Base-by-base conservation (phyloP, 2,888 invertebrate genomes). In the Sicus ferrugineus region DNA sequence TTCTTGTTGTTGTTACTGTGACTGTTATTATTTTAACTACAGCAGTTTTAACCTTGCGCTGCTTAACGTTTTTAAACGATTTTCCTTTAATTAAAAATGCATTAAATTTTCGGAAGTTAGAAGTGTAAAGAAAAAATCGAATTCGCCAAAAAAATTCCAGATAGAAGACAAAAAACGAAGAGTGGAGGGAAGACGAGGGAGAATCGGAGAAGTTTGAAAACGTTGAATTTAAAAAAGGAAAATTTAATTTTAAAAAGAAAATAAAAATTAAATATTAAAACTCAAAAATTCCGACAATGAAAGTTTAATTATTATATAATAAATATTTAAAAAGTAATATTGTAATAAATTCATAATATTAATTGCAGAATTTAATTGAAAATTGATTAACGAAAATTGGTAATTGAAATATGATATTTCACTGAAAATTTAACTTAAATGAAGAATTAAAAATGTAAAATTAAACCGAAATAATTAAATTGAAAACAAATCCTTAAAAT, bases 1-100 rank as follows among this genome's bases (percentile, higher is more conserved):
- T 42, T 59, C 2, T 61, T 61, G 23, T 42, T 23, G 34, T 61
- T 42, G n/a, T 16, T 6, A 26, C 28, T 28, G 6, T 54, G 6
- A 11, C 16, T 23, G 26, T 23, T 54, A 14, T 54, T 11, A n/a
- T n/a, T 48, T 48, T 62, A 62, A 62, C 48, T 62, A 26, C 48
- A 62, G 46, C 48, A n/a, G n/a, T 62, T 62, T 34, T 62, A 26
- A 62, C 62, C 62, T 62, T 62, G 62, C 14, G 48, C 26, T 2
- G 1, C 48, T 16, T 62, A 61, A 3, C 19, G 23, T 23, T 62
- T 48, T 48, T 26, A 19, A 62, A 42, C 61, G 48, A 48, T 62
- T 42, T 62, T 42, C 28, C n/a, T 52, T 52, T 23, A 1, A 23
- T 4, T 52, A 34, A 34, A 2, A 19, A 21, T 34, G 34, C 19